These are phyloP conservation scores for Synaphobranchus kaupii DNA, from an alignment of 2,797 vertebrate species.

Conservation along the genomic window DNA sequence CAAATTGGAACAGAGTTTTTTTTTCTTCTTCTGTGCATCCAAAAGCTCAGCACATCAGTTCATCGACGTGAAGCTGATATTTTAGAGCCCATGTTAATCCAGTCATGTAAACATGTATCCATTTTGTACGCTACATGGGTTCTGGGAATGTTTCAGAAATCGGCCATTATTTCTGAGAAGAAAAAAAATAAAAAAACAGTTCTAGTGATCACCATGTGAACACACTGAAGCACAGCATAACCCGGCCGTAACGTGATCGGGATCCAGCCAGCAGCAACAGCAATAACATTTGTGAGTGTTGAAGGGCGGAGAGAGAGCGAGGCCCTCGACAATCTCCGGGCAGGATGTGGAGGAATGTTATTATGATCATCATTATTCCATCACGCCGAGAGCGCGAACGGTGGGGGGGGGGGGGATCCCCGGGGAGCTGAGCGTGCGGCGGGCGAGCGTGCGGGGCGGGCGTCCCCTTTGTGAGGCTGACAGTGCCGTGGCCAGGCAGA, in stretches of 20 bases:
- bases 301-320: not conserved
- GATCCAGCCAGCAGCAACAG: not conserved
- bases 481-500: not conserved
- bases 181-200: not conserved
- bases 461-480: not conserved
- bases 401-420: not conserved
- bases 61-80: not conserved
- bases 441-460: not conserved
- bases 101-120: not conserved
- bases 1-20: not conserved
- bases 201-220: not conserved
- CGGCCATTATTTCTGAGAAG: not conserved
- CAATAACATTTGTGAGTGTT: not conserved
- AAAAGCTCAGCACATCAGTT: not conserved
- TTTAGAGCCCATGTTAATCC: not conserved
- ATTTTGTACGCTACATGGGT: not conserved
- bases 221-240: not conserved
- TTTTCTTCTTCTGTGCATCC: no score
- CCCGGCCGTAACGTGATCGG: not conserved
- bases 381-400: not conserved
- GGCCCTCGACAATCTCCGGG: not conserved
- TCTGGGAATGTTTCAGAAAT: no score
- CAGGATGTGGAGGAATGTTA: not conserved
- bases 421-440: no score
- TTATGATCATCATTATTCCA: slow-evolving; percentile 1